Evolutionary conservation across 2,888 invertebrate species (phyloP).

Genomic region (Meganola albula): DNA sequence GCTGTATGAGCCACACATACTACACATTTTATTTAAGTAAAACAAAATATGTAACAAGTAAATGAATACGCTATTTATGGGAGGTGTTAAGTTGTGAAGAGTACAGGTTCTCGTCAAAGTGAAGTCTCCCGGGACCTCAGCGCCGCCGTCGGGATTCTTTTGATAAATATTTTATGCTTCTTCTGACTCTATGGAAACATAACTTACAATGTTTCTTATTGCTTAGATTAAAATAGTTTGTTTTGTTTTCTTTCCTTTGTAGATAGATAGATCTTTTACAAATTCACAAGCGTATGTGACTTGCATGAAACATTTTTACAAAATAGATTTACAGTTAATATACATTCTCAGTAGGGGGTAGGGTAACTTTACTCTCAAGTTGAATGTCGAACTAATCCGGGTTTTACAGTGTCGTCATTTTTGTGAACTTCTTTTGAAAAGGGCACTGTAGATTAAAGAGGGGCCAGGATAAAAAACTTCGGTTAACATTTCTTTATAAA

Average conservation of each 20-base stretch:
- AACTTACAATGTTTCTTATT: constrained; percentile 50
- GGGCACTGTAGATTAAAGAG: constrained; percentile 51
- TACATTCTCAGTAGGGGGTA: neutral
- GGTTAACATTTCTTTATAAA: constrained; percentile 25
- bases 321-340: too few relatives aligned
- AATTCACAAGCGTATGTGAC: too few relatives aligned
- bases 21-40: too few relatives aligned
- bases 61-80: constrained; percentile 46
- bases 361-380: too few relatives aligned
- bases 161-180: constrained; percentile 74
- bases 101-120: constrained; percentile 35
- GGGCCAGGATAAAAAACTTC: constrained; percentile 40
- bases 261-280: too few relatives aligned
- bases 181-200: constrained; percentile 55
- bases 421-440: constrained; percentile 53
- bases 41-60: too few relatives aligned
- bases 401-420: constrained; percentile 50
- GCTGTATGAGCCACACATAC: too few relatives aligned
- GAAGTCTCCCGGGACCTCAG: constrained; percentile 31
- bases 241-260: constrained; percentile 36
- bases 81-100: constrained; percentile 59
- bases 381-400: constrained; percentile 34
- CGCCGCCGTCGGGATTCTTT: constrained; percentile 60
- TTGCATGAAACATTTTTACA: too few relatives aligned
- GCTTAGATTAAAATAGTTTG: constrained; percentile 55